phyloP scores from a whole-genome alignment of 2,888 invertebrate genomes.

The Smittia aterrima region DNA sequence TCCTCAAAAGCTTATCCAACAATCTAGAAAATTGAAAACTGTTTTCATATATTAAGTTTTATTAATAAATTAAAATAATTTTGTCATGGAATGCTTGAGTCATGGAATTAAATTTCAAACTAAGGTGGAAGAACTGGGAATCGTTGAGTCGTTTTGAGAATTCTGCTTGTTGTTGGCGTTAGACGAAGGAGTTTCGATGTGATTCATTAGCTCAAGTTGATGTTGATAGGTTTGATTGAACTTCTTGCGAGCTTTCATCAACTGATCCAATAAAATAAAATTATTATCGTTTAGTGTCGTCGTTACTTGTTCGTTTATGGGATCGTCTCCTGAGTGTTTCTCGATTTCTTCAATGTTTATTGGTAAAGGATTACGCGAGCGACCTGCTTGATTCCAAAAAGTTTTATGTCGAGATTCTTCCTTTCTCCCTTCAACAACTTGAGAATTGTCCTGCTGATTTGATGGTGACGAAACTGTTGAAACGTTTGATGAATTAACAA shows the following conservation, averaged over 20 bases:
- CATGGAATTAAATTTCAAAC: too few relatives aligned
- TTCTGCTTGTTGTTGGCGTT: not conserved
- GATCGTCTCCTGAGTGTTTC: not conserved
- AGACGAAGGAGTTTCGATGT: not conserved
- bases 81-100: too few relatives aligned
- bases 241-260: constrained; percentile 17
- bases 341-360: constrained; percentile 27
- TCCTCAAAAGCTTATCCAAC: too few relatives aligned
- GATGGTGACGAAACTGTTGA: constrained; percentile 1
- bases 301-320: not conserved
- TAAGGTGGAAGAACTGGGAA: constrained; percentile 22
- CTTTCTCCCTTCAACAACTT: too few relatives aligned
- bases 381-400: not conserved
- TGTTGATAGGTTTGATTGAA: constrained; percentile 37
- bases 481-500: constrained; percentile 7
- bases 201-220: constrained; percentile 7
- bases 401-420: too few relatives aligned
- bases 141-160: not conserved
- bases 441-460: not conserved
- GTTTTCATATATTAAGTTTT: too few relatives aligned
- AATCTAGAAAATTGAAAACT: too few relatives aligned
- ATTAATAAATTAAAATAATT: too few relatives aligned
- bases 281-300: constrained; percentile 3
- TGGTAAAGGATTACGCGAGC: constrained; percentile 10
- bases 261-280: constrained; percentile 25